A percentile compares a stretch with the other conserved stretches of the same genome.
Evolutionary conservation across 1,140 invertebrate genomes (phyloP).

Genomic region (Chironomus striatipennis): DNA sequence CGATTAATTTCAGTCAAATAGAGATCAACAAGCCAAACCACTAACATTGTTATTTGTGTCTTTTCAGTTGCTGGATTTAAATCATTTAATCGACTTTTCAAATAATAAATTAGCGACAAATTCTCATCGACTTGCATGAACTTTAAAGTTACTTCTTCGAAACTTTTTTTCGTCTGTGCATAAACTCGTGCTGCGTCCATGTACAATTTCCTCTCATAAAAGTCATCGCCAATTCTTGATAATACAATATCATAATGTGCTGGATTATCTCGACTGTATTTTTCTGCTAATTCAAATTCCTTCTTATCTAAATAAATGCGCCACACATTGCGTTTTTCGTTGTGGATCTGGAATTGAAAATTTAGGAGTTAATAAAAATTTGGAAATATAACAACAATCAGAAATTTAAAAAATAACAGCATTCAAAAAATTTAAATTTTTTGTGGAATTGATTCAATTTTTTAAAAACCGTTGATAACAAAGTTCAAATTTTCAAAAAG

Average conservation of each 20-base stretch:
- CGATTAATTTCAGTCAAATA: slow-evolving; percentile 78
- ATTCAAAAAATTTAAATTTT: too few species aligned
- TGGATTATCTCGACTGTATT: slow-evolving; percentile 67
- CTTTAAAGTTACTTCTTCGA: slow-evolving; percentile 90
- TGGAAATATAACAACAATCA: too few species aligned
- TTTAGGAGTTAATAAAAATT: neutral
- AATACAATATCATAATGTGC: slow-evolving; percentile 75
- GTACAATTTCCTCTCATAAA: slow-evolving; percentile 73
- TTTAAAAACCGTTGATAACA: too few species aligned
- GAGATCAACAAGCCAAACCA: slow-evolving; percentile 88
- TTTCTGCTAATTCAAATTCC: slow-evolving; percentile 80
- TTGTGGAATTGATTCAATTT: neutral
- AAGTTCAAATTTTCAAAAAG: too few species aligned
- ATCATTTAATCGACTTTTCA: slow-evolving; percentile 57
- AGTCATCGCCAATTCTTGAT: slow-evolving; percentile 79
- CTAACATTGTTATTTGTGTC: slow-evolving; percentile 82
- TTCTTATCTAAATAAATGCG: slow-evolving; percentile 79
- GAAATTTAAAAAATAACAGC: too few species aligned
- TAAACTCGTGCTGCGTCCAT: slow-evolving; percentile 78
- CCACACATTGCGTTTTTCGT: slow-evolving; percentile 84
- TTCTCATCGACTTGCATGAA: slow-evolving; percentile 77
- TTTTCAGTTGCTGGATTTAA: slow-evolving; percentile 50
- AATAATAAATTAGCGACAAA: slow-evolving; percentile 76
- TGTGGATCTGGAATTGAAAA: slow-evolving; percentile 45
- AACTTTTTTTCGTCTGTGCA: slow-evolving; percentile 82